phyloP scores from a whole-genome alignment of 2,113 vertebrate species.

The Oryzias celebensis region DNA sequence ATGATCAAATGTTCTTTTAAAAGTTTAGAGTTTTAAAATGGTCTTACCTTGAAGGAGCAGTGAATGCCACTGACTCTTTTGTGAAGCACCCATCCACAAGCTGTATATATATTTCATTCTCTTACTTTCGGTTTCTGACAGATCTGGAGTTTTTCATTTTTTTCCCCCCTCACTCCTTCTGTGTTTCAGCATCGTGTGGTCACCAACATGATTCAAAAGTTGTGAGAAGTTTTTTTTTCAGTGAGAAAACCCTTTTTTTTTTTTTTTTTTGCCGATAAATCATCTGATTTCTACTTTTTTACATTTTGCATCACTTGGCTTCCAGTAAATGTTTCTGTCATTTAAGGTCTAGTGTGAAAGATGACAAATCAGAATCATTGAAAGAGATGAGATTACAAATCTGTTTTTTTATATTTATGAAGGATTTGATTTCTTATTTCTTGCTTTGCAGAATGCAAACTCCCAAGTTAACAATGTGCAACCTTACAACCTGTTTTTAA shows the following conservation, averaged over 20 bases:
- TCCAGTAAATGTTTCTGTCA: no score
- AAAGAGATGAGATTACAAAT: no score
- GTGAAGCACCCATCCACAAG: constrained; percentile 4
- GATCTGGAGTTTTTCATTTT: constrained; percentile 41
- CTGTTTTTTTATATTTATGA: no score
- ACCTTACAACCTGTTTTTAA: neutral
- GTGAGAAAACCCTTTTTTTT: neutral
- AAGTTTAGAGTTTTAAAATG: neutral
- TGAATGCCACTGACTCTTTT: constrained; percentile 19
- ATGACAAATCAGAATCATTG: no score
- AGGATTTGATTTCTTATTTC: no score
- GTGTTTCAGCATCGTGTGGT: constrained; percentile 30
- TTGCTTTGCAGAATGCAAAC: no score
- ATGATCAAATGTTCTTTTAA: neutral
- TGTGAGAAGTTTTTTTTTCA: constrained; percentile 4
- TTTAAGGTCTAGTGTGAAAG: no score
- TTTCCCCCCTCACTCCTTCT: neutral
- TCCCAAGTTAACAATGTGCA: no score
- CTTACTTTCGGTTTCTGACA: constrained; percentile 58
- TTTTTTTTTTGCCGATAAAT: no score
- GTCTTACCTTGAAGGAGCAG: constrained; percentile 57
- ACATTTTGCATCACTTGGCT: no score
- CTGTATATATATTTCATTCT: constrained; percentile 37
- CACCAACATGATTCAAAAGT: constrained; percentile 12
- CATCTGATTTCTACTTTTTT: neutral